Conservation (phyloP, 1,140 invertebrate species). For the Marisa cornuarietis region DNA sequence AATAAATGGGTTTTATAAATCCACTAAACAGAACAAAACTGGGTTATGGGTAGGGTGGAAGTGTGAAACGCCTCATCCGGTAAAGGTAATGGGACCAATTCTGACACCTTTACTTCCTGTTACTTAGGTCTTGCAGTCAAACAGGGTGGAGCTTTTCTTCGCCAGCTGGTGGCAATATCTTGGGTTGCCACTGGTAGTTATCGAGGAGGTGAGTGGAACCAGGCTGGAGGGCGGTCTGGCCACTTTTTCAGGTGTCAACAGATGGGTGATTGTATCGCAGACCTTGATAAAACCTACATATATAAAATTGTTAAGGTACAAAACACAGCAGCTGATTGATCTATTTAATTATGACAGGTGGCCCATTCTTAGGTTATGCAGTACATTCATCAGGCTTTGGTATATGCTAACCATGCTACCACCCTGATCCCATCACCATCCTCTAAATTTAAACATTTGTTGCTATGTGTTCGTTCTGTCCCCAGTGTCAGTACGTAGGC, state of each 20-base stretch:
- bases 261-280: background rate
- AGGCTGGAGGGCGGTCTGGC: background rate
- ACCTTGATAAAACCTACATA: background rate
- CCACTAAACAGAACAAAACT: background rate
- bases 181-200: conserved; percentile 9
- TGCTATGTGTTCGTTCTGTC: background rate
- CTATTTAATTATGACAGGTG: background rate
- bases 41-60: background rate
- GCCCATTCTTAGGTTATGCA: background rate
- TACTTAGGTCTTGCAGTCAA: conserved; percentile 6
- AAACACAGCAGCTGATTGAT: background rate
- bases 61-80: background rate
- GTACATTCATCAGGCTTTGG: background rate
- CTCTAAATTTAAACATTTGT: background rate
- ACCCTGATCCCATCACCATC: background rate
- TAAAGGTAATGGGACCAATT: background rate
- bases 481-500: background rate
- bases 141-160: background rate
- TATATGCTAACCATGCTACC: background rate
- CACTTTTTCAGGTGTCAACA: no score
- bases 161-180: conserved; percentile 8
- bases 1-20: no score
- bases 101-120: conserved; percentile 9
- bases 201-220: conserved; percentile 1
- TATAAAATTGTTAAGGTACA: background rate